Conservation (phyloP, 2,113 vertebrate genomes). For the Xyliphius kryptos region DNA sequence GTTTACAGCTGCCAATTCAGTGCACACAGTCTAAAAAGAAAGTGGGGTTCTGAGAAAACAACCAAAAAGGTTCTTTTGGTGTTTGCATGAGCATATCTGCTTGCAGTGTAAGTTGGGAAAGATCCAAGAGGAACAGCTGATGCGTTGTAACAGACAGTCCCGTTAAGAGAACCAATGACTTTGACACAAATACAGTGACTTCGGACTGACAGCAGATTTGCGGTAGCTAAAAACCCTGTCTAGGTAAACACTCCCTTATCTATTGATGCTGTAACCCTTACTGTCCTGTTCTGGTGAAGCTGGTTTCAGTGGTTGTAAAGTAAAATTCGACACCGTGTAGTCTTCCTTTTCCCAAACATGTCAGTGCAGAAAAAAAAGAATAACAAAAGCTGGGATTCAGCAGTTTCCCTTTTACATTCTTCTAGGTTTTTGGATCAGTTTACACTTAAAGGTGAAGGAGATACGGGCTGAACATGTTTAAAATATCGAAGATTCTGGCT, state of each 20-base stretch:
- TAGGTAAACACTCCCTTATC: constrained; percentile 4
- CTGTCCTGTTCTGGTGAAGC: neutral
- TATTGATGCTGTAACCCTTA: constrained; percentile 12
- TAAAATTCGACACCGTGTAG: constrained; percentile 8
- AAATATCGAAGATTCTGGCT: neutral
- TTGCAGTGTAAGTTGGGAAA: constrained; percentile 8
- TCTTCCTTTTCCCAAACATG: constrained; percentile 34
- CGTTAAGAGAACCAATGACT: neutral
- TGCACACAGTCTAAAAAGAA: constrained; percentile 8
- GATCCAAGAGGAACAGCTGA: constrained; percentile 4
- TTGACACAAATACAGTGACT: neutral
- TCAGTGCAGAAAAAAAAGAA: constrained; percentile 46
- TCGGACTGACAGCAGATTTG: constrained; percentile 4
- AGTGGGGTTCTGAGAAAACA: neutral
- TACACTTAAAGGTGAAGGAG: constrained; percentile 21
- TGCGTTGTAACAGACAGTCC: neutral
- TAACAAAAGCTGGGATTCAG: constrained; percentile 29
- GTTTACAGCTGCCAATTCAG: constrained; percentile 26
- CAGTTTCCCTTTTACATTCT: constrained; percentile 41
- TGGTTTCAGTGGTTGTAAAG: constrained; percentile 31
- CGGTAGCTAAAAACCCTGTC: constrained; percentile 16
- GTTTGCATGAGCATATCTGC: constrained; percentile 20
- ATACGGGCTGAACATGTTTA: neutral
- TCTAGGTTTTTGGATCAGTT: constrained; percentile 36
- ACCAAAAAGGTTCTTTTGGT: neutral